These are phyloP conservation scores for Muschampia plurimacula DNA, from an alignment of 2,888 invertebrate species.

Conservation along the genomic window DNA sequence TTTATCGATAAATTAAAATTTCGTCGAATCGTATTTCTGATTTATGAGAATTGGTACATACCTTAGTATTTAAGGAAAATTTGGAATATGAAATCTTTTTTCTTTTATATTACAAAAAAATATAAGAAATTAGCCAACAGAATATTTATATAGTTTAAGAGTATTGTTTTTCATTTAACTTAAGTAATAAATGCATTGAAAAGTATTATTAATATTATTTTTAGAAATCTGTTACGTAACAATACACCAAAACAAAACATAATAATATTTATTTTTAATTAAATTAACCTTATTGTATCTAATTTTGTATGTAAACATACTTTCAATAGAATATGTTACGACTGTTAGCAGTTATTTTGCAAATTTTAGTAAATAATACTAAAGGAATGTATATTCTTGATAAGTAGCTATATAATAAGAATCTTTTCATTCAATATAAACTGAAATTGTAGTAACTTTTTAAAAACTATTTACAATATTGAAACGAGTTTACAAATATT, in stretches of 20 bases:
- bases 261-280: not conserved
- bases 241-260: not conserved
- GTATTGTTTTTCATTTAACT: not conserved
- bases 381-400: constrained; percentile 14
- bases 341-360: not conserved
- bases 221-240: not conserved
- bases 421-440: not conserved
- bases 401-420: not conserved
- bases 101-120: too few species aligned
- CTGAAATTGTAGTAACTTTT: not conserved
- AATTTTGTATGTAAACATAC: not conserved
- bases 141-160: not conserved
- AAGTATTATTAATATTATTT: not conserved
- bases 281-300: not conserved
- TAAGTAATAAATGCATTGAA: not conserved
- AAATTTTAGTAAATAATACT: constrained; percentile 16
- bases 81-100: too few species aligned
- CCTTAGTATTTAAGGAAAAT: too few species aligned
- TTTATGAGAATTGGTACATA: too few species aligned
- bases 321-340: not conserved
- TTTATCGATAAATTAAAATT: too few species aligned
- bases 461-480: constrained; percentile 19
- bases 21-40: too few species aligned
- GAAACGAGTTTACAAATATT: constrained; percentile 2
- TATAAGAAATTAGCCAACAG: too few species aligned